These are phyloP conservation scores for Vanessa atalanta DNA, from an alignment of 1,140 invertebrate genomes.

Conservation along the genomic window DNA sequence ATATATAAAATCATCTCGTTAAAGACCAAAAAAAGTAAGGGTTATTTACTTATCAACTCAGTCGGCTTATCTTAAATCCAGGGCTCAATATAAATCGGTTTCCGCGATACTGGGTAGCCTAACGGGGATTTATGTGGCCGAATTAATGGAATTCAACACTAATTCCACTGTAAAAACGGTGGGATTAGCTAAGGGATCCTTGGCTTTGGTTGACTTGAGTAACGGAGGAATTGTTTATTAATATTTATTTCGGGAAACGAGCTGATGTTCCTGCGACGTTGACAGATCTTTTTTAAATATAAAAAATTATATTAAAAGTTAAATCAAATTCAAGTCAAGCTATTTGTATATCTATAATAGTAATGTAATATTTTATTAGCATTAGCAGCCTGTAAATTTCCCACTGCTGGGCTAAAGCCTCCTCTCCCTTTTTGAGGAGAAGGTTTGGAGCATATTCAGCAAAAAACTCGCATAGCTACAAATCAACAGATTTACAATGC, in stretches of 20 bases:
- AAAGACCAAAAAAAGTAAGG: constrained; percentile 27
- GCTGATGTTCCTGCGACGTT: no score
- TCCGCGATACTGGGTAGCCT: constrained; percentile 44
- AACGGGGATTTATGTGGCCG: constrained; percentile 63
- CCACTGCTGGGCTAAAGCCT: no score
- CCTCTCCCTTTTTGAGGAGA: no score
- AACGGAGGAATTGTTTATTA: not conserved
- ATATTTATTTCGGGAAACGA: not conserved
- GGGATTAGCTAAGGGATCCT: constrained; percentile 33
- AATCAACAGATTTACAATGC: no score
- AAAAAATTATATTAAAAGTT: no score
- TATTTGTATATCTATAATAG: no score
- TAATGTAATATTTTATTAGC: no score
- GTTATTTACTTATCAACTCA: constrained; percentile 40
- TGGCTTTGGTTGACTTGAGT: constrained; percentile 2
- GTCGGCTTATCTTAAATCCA: constrained; percentile 37
- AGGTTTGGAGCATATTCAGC: no score
- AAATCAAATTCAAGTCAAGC: no score
- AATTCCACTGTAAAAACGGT: constrained; percentile 56
- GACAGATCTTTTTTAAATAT: no score
- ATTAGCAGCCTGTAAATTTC: no score
- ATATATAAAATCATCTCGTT: constrained; percentile 25
- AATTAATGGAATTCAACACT: constrained; percentile 57
- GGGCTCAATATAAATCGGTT: constrained; percentile 49
- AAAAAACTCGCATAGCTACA: no score